phyloP scores from a whole-genome alignment of 2,113 vertebrate genomes.

The Crotalus tigris region DNA sequence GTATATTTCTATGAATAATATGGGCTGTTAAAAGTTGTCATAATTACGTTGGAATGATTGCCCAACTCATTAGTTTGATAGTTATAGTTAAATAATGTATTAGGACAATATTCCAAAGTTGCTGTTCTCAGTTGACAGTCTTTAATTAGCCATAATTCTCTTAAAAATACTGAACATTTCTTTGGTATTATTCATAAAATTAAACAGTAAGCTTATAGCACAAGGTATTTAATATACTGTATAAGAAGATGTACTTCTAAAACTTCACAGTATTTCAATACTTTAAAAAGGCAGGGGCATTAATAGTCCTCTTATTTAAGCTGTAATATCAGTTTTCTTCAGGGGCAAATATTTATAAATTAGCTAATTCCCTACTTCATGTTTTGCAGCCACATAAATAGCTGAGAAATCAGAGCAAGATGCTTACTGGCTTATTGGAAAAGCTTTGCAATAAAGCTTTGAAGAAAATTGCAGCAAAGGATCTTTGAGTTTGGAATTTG shows the following conservation, averaged over 20 bases:
- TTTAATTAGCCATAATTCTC: neutral
- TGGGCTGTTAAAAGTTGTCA: neutral
- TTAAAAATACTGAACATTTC: neutral
- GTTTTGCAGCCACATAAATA: neutral
- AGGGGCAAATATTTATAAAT: neutral
- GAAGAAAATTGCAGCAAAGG: conserved; percentile 50
- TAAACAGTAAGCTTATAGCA: neutral
- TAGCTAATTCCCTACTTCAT: neutral
- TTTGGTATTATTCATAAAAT: rapidly evolving
- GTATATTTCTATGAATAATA: no score
- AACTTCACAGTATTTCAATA: neutral
- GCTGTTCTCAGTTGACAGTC: neutral
- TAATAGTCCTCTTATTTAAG: neutral
- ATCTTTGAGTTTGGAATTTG: conserved; percentile 48
- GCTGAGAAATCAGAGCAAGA: neutral
- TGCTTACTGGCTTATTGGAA: neutral
- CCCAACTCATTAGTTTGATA: neutral
- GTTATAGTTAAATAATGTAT: neutral
- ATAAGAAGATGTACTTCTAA: neutral
- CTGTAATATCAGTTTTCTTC: no score
- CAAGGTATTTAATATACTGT: neutral
- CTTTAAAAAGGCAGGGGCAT: neutral
- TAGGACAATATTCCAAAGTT: neutral
- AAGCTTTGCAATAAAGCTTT: neutral
- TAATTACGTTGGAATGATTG: neutral